These are phyloP conservation scores for Catharus bicknelli DNA, from an alignment of 2,113 vertebrate species.

Conservation along the genomic window DNA sequence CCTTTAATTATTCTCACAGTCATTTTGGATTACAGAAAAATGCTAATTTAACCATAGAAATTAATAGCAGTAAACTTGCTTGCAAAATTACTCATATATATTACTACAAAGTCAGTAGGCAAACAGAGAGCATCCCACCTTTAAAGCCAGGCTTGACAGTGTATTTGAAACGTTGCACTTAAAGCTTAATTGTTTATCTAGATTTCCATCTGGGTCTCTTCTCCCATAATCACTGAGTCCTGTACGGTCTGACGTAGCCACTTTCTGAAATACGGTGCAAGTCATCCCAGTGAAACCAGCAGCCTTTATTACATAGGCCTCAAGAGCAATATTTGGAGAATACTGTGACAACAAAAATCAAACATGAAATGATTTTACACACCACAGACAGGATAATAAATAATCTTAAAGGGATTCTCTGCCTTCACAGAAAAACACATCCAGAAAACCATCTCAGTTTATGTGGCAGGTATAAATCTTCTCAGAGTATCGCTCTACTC, in stretches of 20 bases:
- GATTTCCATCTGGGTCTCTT: conserved; percentile 79
- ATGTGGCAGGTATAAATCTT: background rate
- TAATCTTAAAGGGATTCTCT: background rate
- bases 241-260: conserved; percentile 81
- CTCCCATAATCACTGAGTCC: conserved; percentile 75
- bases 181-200: conserved; percentile 93
- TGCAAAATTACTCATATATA: background rate
- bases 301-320: conserved; percentile 88
- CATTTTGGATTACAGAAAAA: background rate
- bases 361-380: conserved; percentile 11
- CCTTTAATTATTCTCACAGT: background rate
- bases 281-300: conserved; percentile 93
- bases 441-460: background rate
- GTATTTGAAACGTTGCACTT: conserved; percentile 95
- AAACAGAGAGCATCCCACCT: conserved; percentile 73
- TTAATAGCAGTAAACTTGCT: background rate
- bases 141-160: conserved; percentile 87
- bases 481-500: background rate
- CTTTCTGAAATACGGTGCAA: conserved; percentile 92
- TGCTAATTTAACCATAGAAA: background rate
- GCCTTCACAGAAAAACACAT: background rate
- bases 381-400: background rate
- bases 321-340: conserved; percentile 94
- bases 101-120: background rate
- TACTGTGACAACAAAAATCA: conserved; percentile 75